These are phyloP conservation scores for Plagodis dolabraria DNA, from an alignment of 2,888 invertebrate species.

Conservation along the genomic window DNA sequence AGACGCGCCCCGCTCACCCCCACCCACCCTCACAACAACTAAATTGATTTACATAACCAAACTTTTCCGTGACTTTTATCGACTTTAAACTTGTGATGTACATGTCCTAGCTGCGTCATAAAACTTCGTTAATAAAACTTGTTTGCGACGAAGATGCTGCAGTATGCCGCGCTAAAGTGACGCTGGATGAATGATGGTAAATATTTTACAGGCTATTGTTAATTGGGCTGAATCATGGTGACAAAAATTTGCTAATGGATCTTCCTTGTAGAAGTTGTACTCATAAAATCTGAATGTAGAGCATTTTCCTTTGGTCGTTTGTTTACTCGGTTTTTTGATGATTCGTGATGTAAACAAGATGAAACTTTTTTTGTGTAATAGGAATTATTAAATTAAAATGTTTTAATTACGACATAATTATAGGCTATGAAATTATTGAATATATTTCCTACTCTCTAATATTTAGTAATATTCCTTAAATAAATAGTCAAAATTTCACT, in stretches of 20 bases:
- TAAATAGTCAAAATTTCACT: no score
- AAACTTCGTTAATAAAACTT: constrained; percentile 28
- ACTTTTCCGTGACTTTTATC: constrained; percentile 55
- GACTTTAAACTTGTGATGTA: constrained; percentile 45
- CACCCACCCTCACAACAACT: constrained; percentile 58
- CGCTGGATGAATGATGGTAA: constrained; percentile 72
- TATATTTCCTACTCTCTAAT: no score
- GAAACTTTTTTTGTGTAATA: constrained; percentile 21
- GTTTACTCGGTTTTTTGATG: constrained; percentile 28
- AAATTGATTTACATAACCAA: constrained; percentile 73
- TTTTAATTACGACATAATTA: no score
- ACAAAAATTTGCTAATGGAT: constrained; percentile 45
- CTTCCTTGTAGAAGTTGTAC: constrained; percentile 28
- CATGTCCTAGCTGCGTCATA: constrained; percentile 18
- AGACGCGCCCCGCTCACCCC: constrained; percentile 38
- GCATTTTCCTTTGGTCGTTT: constrained; percentile 33
- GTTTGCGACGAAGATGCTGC: constrained; percentile 25
- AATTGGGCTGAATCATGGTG: constrained; percentile 41
- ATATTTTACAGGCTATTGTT: constrained; percentile 57
- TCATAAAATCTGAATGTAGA: constrained; percentile 39
- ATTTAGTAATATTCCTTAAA: no score
- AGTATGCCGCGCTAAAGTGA: constrained; percentile 57
- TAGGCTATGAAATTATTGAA: no score
- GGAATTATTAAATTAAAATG: background rate
- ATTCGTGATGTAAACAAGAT: constrained; percentile 21